Base-by-base conservation (phyloP, 2,797 vertebrate species). In the Peromyscus attwateri region DNA sequence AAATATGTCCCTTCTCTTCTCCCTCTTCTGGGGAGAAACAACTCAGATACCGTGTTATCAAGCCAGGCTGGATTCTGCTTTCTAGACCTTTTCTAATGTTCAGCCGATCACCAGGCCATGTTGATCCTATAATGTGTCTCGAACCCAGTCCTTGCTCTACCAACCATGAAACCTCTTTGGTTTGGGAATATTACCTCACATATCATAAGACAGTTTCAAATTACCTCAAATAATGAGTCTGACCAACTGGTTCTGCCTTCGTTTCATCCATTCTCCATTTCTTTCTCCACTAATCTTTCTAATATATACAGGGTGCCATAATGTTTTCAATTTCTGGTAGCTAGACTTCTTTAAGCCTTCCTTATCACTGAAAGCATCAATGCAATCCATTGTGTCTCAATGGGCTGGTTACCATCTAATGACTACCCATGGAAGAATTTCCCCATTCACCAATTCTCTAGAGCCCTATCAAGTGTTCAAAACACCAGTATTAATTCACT, bases 271-370 rank as follows among this genome's bases (percentile, higher is more conserved):
- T 40, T 23, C 9, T 66, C n/a, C 70, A 70, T 34, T 68, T 52
- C 3, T 25, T 29, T 55, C 60, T 3, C 4, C 52, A 71, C 3
- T 66, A 80, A 68, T 80, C 46, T 89, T 92, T 73, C 85, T 77
- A 81, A 95, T 31, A 66, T 9, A 52, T 2, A 68, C 14, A 92
- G 79, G 76, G 75, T 43, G 17, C 1, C 46, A 6, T 12, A 52
- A 43, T 46, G 79, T 17, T 81, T 96, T 12, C 46, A 77, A 57
- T 80, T 88, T 81, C 34, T 94, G 57, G 57, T 21, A 76, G 76
- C 43, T 95, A 89, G 93, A 94, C 79, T 70, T 84, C 37, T 60
- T 37, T 31, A 96, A 92, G 94, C 25, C 11, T 31, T 82, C 49
- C 25, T 37, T 10, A 73, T 76, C 31, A 77, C 11, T 89, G 31